These are phyloP conservation scores for Cichladusa arquata DNA, from an alignment of 2,113 vertebrate genomes.

Conservation along the genomic window DNA sequence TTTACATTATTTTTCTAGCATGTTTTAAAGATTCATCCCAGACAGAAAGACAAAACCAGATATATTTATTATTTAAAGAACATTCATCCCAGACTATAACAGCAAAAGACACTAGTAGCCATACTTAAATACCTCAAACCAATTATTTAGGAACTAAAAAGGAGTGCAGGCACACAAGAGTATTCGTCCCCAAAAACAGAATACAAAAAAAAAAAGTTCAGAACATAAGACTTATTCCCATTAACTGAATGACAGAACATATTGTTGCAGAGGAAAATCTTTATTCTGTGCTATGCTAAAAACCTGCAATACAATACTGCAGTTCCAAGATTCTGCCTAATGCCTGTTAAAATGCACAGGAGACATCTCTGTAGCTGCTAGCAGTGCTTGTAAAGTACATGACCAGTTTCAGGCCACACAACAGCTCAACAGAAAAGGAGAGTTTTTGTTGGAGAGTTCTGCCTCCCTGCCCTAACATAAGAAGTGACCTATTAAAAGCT, in stretches of 20 bases:
- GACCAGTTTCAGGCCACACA: background rate
- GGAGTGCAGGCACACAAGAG: background rate
- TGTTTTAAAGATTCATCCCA: background rate
- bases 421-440: background rate
- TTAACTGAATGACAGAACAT: background rate
- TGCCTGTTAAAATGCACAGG: background rate
- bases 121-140: background rate
- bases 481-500: background rate
- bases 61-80: background rate
- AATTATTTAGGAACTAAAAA: background rate
- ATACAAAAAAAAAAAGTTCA: background rate
- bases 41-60: background rate
- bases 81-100: background rate
- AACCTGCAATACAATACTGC: background rate
- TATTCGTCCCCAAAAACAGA: background rate
- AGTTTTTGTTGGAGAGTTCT: background rate
- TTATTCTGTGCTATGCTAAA: background rate
- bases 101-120: background rate
- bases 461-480: background rate
- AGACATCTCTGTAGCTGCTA: background rate
- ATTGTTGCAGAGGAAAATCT: background rate
- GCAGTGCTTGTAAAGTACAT: background rate
- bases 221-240: background rate
- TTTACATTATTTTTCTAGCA: background rate
- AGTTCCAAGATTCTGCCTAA: background rate